A percentile compares a stretch with the other conserved stretches of the same genome.
Conservation (phyloP, 2,888 invertebrate genomes). For the Habroteleia sp. region DNA sequence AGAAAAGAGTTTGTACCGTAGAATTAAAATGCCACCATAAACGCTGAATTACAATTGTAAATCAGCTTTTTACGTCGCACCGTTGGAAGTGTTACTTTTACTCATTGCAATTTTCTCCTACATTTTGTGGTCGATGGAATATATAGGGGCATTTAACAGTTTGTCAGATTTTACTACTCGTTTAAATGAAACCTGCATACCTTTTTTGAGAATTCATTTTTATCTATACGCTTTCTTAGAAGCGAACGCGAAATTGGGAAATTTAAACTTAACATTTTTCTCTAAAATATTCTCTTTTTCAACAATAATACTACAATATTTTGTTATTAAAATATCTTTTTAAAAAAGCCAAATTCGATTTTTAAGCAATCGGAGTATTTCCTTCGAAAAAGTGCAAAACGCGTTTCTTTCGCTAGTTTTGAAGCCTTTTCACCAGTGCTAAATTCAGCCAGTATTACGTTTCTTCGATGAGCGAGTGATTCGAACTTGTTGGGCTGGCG, state of each 20-base stretch:
- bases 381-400: slow-evolving; percentile 46
- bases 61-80: background rate
- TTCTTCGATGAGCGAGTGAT: slow-evolving; percentile 64
- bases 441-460: slow-evolving; percentile 57
- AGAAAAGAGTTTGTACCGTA: background rate
- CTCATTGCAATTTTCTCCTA: background rate
- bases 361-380: slow-evolving; percentile 20
- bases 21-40: background rate
- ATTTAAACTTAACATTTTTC: too few relatives aligned
- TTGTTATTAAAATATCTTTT: too few relatives aligned
- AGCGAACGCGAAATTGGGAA: too few relatives aligned
- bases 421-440: slow-evolving; percentile 40
- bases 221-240: too few relatives aligned
- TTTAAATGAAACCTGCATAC: too few relatives aligned
- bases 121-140: background rate
- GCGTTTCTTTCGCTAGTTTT: slow-evolving; percentile 46
- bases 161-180: background rate
- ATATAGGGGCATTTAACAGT: background rate
- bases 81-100: background rate
- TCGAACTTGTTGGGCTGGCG: slow-evolving; percentile 63
- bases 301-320: too few relatives aligned
- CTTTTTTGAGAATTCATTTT: too few relatives aligned
- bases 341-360: slow-evolving; percentile 11
- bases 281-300: too few relatives aligned
- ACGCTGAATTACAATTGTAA: slow-evolving; percentile 6